These are phyloP conservation scores for Drosophila multiciliata DNA, from an alignment of 2,888 invertebrate species.

Conservation along the genomic window DNA sequence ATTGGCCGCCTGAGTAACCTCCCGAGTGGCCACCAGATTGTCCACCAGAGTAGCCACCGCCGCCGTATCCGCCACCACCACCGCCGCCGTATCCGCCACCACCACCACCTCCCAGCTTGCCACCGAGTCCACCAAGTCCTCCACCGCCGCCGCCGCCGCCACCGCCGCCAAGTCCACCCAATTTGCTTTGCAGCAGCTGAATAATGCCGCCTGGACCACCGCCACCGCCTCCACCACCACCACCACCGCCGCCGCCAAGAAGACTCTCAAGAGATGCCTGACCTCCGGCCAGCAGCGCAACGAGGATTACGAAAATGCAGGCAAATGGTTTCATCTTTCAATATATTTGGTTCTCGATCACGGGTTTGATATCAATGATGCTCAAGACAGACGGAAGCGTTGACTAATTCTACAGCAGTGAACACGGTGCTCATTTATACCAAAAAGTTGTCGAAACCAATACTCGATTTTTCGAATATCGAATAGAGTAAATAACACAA, in stretches of 20 bases:
- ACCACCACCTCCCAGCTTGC: constrained; percentile 2
- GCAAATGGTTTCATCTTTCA: constrained; percentile 73
- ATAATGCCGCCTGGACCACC: constrained; percentile 54
- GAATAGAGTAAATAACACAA: constrained; percentile 32
- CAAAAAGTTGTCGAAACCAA: constrained; percentile 33
- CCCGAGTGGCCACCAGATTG: neutral
- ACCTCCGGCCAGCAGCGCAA: constrained; percentile 64
- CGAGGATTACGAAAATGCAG: constrained; percentile 73
- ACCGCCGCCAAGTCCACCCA: constrained; percentile 61
- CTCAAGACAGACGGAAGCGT: constrained; percentile 63
- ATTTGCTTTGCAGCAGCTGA: constrained; percentile 61
- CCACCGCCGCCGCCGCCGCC: constrained; percentile 47
- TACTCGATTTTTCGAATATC: constrained; percentile 23
- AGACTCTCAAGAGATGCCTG: constrained; percentile 70
- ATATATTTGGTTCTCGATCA: constrained; percentile 7
- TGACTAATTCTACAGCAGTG: constrained; percentile 68
- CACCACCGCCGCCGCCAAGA: constrained; percentile 62
- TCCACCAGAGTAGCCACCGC: constrained; percentile 49
- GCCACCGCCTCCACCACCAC: constrained; percentile 52
- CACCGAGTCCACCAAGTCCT: neutral
- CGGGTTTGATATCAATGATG: constrained; percentile 44
- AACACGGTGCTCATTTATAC: constrained; percentile 73
- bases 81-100: no score
- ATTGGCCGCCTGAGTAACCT: constrained; percentile 31
- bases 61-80: constrained; percentile 6